A percentile compares a stretch with the other conserved stretches of the same genome.
These are phyloP conservation scores for Scaptomyza caliginosa DNA, from an alignment of 2,888 invertebrate genomes.

Conservation along the genomic window DNA sequence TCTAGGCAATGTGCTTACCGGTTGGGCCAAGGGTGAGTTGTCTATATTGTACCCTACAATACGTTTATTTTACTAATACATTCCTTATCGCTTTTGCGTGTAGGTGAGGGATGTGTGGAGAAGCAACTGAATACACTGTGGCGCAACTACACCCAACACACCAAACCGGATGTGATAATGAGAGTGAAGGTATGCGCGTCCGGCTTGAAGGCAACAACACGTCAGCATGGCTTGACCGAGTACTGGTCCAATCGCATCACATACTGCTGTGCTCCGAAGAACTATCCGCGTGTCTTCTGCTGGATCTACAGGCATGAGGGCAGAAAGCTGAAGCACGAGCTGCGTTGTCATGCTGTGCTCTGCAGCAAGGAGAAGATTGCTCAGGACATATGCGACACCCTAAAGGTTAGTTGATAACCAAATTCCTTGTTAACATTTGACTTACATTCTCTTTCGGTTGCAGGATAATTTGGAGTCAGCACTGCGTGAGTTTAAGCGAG, in stretches of 20 bases:
- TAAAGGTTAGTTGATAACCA: conserved; percentile 73
- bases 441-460: background rate
- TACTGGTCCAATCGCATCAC: conserved; percentile 99
- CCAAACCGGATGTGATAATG: conserved; percentile 97
- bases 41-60: too few species aligned
- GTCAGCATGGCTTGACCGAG: conserved; percentile 98
- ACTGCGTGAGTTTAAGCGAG: conserved; percentile 96
- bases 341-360: conserved; percentile 98
- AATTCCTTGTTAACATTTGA: background rate
- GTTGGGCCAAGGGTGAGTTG: conserved; percentile 96
- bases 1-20: conserved; percentile 98
- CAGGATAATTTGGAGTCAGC: conserved; percentile 88
- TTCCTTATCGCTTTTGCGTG: background rate
- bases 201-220: conserved; percentile 98
- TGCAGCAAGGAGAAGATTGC: conserved; percentile 95
- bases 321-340: conserved; percentile 96
- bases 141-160: conserved; percentile 97
- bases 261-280: conserved; percentile 96
- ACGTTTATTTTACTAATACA: background rate
- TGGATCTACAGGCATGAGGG: conserved; percentile 98
- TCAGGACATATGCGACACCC: conserved; percentile 88
- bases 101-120: conserved; percentile 98
- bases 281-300: conserved; percentile 95
- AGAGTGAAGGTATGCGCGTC: conserved; percentile 96
- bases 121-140: conserved; percentile 97